phyloP scores from a whole-genome alignment of 2,888 invertebrate genomes.

The Drosophila monieri region DNA sequence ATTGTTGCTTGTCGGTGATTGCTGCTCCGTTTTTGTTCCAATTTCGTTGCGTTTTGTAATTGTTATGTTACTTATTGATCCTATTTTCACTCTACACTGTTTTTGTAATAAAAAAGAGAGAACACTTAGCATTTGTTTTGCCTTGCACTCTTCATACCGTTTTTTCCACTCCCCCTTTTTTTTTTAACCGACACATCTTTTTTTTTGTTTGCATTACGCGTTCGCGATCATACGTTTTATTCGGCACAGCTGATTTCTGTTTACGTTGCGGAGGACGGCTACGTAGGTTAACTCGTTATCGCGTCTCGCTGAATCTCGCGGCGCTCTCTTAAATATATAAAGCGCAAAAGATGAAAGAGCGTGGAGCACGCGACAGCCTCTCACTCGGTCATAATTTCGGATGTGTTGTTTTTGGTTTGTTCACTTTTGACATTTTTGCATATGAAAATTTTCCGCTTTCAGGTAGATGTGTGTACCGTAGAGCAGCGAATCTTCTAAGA shows the following conservation, averaged over 20 bases:
- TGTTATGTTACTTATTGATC: slow-evolving; percentile 14
- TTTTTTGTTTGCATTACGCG: slow-evolving; percentile 52
- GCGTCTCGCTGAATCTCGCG: slow-evolving; percentile 5
- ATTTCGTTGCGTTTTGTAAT: slow-evolving; percentile 19
- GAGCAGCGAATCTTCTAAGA: slow-evolving; percentile 48
- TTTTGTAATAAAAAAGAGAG: slow-evolving; percentile 31
- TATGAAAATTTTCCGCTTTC: slow-evolving; percentile 77
- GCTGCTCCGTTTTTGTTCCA: slow-evolving; percentile 27
- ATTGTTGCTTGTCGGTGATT: slow-evolving; percentile 45
- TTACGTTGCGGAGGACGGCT: slow-evolving; percentile 56
- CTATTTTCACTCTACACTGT: slow-evolving; percentile 56
- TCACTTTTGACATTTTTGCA: slow-evolving; percentile 80
- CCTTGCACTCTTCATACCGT: slow-evolving; percentile 12
- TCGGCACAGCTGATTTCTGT: slow-evolving; percentile 71
- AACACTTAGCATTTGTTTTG: slow-evolving; percentile 33
- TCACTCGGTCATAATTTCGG: slow-evolving; percentile 44
- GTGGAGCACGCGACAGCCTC: slow-evolving; percentile 33
- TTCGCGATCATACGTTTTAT: slow-evolving; percentile 66
- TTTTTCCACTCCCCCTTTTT: slow-evolving; percentile 50
- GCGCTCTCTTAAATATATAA: slow-evolving; percentile 28
- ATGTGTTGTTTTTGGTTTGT: slow-evolving; percentile 54
- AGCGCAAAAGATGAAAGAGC: slow-evolving; percentile 24
- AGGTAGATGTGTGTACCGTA: slow-evolving; percentile 70
- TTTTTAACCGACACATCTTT: slow-evolving; percentile 17
- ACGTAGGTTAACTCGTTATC: slow-evolving; percentile 39